Conservation (phyloP, 2,113 vertebrate species). For the Eira barbara region DNA sequence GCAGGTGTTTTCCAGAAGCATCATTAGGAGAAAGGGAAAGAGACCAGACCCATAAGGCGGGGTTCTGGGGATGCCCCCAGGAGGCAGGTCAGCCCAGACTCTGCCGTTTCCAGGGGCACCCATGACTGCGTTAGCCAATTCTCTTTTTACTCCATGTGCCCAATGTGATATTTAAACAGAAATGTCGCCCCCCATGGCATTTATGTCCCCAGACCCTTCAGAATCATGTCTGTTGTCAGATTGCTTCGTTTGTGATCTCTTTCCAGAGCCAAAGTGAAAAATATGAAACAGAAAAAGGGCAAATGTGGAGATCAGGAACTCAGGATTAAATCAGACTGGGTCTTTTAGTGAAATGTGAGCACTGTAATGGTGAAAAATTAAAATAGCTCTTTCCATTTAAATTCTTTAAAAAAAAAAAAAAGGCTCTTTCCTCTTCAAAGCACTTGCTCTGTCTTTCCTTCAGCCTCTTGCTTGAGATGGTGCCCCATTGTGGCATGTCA, state of each 20-base stretch:
- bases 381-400: background rate
- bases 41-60: background rate
- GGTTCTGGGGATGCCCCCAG: background rate
- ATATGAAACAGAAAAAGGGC: background rate
- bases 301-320: background rate
- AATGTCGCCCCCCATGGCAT: background rate
- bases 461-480: background rate
- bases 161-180: slow-evolving; percentile 28
- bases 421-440: background rate
- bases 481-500: background rate
- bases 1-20: background rate
- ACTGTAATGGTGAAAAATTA: background rate
- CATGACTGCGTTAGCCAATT: background rate
- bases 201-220: background rate
- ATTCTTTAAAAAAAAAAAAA: background rate
- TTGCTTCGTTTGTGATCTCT: background rate
- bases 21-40: background rate
- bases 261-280: background rate
- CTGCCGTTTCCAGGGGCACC: background rate
- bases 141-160: background rate
- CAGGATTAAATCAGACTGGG: background rate
- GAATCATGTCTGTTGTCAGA: background rate
- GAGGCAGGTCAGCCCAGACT: background rate
- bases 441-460: accelerated
- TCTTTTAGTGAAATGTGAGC: background rate